A percentile compares a stretch with the other conserved stretches of the same genome.
Evolutionary conservation across 2,888 invertebrate species (phyloP).

Genomic region (Mamestra brassicae): DNA sequence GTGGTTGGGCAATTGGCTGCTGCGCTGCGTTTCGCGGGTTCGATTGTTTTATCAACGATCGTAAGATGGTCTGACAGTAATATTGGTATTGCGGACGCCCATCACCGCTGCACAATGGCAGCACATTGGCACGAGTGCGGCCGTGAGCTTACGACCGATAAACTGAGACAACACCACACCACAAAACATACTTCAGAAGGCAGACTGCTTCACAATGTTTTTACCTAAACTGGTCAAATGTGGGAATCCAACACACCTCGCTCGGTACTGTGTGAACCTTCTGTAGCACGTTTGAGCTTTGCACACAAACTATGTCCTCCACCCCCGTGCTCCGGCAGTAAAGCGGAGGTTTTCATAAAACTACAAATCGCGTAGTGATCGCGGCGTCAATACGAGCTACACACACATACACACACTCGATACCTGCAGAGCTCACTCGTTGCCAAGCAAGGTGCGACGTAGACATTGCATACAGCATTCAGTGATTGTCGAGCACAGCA

Average conservation of each 20-base stretch:
- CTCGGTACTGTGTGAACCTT: not conserved
- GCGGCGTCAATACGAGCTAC: not conserved
- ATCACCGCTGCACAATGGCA: not conserved
- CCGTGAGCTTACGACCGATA: slow-evolving; percentile 3
- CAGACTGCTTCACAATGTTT: not conserved
- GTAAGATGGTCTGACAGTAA: not conserved
- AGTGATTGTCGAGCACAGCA: too few species aligned
- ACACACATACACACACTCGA: not conserved
- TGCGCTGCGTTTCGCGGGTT: too few species aligned
- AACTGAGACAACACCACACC: slow-evolving; percentile 4
- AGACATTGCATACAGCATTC: too few species aligned
- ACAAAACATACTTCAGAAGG: not conserved
- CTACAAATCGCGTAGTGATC: slow-evolving; percentile 3
- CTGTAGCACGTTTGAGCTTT: not conserved
- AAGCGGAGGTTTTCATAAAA: slow-evolving; percentile 3
- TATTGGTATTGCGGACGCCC: not conserved
- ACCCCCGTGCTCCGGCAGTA: not conserved
- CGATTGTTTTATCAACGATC: not conserved
- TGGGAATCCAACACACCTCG: too few species aligned
- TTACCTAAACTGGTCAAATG: not conserved
- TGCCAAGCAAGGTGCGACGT: too few species aligned
- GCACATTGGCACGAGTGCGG: not conserved
- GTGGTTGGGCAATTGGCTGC: too few species aligned
- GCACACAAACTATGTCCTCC: not conserved
- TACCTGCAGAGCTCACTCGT: too few species aligned